phyloP scores from a whole-genome alignment of 2,888 invertebrate species.

The Heliothis peltigera region DNA sequence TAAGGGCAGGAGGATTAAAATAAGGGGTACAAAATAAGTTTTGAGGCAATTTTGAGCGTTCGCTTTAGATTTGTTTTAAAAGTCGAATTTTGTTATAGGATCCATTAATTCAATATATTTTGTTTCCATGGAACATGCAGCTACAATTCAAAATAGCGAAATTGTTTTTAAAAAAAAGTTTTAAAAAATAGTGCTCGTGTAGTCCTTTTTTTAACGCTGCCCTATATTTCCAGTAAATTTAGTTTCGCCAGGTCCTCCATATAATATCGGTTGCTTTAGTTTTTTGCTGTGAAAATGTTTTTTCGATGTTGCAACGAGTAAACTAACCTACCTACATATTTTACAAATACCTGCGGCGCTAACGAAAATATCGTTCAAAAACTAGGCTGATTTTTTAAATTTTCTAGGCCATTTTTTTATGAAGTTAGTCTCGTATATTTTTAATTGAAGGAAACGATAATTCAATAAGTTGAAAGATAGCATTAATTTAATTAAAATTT shows the following conservation, averaged over 20 bases:
- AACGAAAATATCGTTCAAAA: neutral
- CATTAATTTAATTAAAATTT: too few species aligned
- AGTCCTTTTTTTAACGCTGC: neutral
- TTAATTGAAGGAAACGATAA: too few species aligned
- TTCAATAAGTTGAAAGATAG: too few species aligned
- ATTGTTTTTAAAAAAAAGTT: neutral
- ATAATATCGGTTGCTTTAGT: neutral
- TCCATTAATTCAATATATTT: neutral
- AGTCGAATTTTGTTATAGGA: neutral
- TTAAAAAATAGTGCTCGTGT: neutral
- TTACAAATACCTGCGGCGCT: neutral
- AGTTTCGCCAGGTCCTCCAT: neutral
- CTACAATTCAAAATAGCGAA: neutral
- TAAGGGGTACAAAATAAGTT: too few species aligned
- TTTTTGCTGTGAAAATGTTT: neutral
- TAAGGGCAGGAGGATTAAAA: too few species aligned
- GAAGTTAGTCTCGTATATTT: too few species aligned
- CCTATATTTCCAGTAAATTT: neutral
- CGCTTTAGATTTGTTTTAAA: neutral
- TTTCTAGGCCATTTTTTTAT: too few species aligned
- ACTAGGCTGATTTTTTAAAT: neutral
- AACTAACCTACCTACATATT: slow-evolving; percentile 8
- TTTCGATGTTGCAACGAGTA: neutral
- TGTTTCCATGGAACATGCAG: neutral
- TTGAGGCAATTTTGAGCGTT: too few species aligned